Base-by-base conservation (phyloP, 2,113 vertebrate genomes). In the Bubalus kerabau region DNA sequence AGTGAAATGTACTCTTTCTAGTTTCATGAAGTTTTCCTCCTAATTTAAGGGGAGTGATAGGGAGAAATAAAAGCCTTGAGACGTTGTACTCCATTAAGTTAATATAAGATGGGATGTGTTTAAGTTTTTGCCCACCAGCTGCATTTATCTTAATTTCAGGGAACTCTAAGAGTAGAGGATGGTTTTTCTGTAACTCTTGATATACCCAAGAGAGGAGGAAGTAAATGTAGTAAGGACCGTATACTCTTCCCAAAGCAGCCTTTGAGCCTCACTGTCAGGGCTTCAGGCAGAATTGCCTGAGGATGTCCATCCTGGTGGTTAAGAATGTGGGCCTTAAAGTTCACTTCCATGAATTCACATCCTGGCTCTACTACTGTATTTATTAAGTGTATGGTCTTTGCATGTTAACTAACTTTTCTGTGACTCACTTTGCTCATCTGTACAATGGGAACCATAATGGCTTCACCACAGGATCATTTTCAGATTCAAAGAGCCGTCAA, bases 361-460 rank as follows among this genome's bases (percentile, higher is more conserved):
- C 76, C 54, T 80, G 81, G 13, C 21, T 96, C 40, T 71, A 13
- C 28, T 40, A 15, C 23, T 43, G 23, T 76, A 43, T 3, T 80
- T 89, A 64, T 30, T 50, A 62, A 67, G 46, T 50, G 2, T 16
- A 26, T 60, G 13, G 7, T 92, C 40, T 88, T 94, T 80, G 7
- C 36, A 80, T 30, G 14, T 80, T 54, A 60, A 24, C 30, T 76
- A 52, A 95, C 56, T 86, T 32, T 74, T 57, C 57, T 62, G 19
- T 93, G n/a, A 48, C 86, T 95, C 60, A 62, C 28, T 97, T 93
- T 93, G 78, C n/a, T 84, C 52, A 97, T 94, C 95, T 97, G 40
- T 92, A 50, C 91, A 96, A 90, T 98, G 71, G 94, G 82, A 4
- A 74, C 71, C 60, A 48, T 48, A 9, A 54, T 46, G 46, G 3